Evolutionary conservation across 2,888 invertebrate genomes (phyloP).

Genomic region (Melieria crassipennis): DNA sequence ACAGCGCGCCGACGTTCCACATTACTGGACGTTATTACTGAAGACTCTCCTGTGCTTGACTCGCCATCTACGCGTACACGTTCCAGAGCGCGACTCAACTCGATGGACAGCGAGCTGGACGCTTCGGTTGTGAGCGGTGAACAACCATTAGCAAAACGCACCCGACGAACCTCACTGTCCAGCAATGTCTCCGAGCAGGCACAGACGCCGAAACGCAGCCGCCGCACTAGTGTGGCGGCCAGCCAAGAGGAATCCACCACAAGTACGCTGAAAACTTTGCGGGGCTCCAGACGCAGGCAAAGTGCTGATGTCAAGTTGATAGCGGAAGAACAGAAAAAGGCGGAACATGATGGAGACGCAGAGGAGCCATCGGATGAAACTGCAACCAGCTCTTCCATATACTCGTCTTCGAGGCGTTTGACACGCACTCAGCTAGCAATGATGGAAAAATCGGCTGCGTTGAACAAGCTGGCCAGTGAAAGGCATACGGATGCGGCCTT

Average conservation of each 20-base stretch:
- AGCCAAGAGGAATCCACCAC: constrained; percentile 26
- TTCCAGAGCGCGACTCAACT: constrained; percentile 46
- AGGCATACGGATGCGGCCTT: constrained; percentile 11
- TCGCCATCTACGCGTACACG: constrained; percentile 51
- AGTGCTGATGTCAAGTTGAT: constrained; percentile 30
- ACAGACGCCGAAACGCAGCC: constrained; percentile 42
- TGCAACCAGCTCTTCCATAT: constrained; percentile 19
- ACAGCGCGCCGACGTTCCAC: constrained; percentile 45
- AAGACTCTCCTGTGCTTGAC: constrained; percentile 41
- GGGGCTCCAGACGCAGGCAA: constrained; percentile 9
- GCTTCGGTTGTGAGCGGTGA: constrained; percentile 35
- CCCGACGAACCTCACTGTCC: constrained; percentile 46
- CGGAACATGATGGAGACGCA: constrained; percentile 4
- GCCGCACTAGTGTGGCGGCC: constrained; percentile 40
- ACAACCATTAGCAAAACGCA: constrained; percentile 43
- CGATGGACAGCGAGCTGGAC: constrained; percentile 47
- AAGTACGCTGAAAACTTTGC: constrained; percentile 12
- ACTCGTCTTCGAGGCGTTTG: constrained; percentile 48
- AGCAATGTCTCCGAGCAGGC: constrained; percentile 42
- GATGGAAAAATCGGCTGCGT: constrained; percentile 48
- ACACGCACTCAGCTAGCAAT: constrained; percentile 54
- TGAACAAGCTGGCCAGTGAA: constrained; percentile 24
- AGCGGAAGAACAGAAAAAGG: constrained; percentile 20
- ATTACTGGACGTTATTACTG: constrained; percentile 50
- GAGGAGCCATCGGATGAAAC: constrained; percentile 34